Evolutionary conservation across 2,113 vertebrate genomes (phyloP).

Genomic region (Glaucidium brasilianum): DNA sequence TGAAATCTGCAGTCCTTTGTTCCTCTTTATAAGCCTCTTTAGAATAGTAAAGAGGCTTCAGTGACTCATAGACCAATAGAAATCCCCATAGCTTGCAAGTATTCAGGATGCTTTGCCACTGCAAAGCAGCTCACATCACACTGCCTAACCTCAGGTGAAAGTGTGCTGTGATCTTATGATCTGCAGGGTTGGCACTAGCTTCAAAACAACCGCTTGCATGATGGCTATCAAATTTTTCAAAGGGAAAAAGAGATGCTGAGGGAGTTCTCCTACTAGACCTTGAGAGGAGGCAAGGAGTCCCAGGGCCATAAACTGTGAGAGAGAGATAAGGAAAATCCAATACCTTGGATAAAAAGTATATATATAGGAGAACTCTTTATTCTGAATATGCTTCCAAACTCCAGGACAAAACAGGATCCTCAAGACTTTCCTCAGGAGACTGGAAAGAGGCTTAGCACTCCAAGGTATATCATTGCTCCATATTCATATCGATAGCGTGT

Average conservation of each 20-base stretch:
- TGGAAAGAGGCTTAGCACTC: neutral
- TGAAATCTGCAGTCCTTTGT: neutral
- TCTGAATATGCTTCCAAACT: neutral
- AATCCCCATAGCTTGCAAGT: neutral
- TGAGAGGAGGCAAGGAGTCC: slow-evolving; percentile 10
- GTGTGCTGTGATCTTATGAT: slow-evolving; percentile 31
- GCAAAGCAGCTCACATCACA: neutral
- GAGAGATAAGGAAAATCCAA: neutral
- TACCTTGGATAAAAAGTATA: neutral
- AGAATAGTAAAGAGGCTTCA: slow-evolving; percentile 29
- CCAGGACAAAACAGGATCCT: neutral
- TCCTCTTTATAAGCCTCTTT: neutral
- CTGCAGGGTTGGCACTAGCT: neutral
- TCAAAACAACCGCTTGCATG: neutral
- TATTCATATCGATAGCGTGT: neutral
- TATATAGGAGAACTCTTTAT: neutral
- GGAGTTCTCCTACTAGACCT: slow-evolving; percentile 13
- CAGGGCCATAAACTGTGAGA: neutral
- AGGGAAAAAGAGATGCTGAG: neutral
- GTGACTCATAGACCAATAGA: neutral
- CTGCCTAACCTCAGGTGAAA: slow-evolving; percentile 31
- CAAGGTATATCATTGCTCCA: neutral
- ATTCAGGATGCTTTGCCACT: neutral
- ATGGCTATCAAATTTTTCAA: neutral
- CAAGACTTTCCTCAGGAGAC: neutral